Evolutionary conservation across 1,140 invertebrate genomes (phyloP).

Genomic region (Vollenhovia emeryi): DNA sequence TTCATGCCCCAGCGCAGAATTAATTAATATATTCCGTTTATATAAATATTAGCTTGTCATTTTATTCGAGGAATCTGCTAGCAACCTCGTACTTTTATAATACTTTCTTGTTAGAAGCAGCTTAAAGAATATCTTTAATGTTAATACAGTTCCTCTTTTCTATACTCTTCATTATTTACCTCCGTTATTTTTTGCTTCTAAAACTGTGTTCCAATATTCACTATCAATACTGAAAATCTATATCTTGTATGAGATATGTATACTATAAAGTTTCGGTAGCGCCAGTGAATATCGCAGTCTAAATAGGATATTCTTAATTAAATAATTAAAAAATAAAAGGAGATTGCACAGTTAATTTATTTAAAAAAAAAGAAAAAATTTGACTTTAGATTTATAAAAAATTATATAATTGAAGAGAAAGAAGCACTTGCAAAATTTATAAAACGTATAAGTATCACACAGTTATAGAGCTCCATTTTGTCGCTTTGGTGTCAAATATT

Average conservation of each 20-base stretch:
- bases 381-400: background rate
- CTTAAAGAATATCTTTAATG: background rate
- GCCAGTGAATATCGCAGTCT: no score
- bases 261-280: no score
- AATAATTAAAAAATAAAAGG: background rate
- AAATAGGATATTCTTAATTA: background rate
- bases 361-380: background rate
- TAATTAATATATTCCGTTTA: slow-evolving; percentile 69
- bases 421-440: background rate
- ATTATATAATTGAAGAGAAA: background rate
- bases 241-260: no score
- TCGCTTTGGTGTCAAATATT: background rate
- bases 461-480: background rate
- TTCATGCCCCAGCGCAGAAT: slow-evolving; percentile 31
- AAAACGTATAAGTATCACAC: background rate
- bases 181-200: background rate
- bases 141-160: no score
- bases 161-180: background rate
- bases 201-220: no score
- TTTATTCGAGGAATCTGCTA: background rate
- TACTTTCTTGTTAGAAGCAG: background rate
- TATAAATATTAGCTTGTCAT: slow-evolving; percentile 29
- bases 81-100: background rate
- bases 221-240: no score
- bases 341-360: background rate